phyloP scores from a whole-genome alignment of 1,140 invertebrate genomes.

The Myzus persicae region DNA sequence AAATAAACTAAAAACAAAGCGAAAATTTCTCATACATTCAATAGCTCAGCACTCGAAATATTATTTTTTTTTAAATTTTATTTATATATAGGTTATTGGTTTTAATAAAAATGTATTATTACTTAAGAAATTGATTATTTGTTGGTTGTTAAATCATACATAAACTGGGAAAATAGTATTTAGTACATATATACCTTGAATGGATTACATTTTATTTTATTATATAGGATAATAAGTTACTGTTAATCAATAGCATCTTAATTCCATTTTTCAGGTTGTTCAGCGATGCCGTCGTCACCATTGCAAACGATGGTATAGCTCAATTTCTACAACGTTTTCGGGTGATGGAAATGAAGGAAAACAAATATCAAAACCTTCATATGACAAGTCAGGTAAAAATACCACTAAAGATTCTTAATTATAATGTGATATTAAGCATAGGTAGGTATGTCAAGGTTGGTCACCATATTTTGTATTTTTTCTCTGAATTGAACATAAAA shows the following conservation, averaged over 20 bases:
- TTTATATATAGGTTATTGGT: too few relatives aligned
- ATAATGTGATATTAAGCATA: background rate
- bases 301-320: slow-evolving; percentile 44
- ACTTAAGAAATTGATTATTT: too few relatives aligned
- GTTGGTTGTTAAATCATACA: too few relatives aligned
- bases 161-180: too few relatives aligned
- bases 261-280: slow-evolving; percentile 17
- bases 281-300: slow-evolving; percentile 40
- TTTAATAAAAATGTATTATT: too few relatives aligned
- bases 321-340: background rate
- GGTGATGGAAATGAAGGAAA: background rate
- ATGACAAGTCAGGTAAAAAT: slow-evolving; percentile 46
- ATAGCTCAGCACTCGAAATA: too few relatives aligned
- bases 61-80: too few relatives aligned
- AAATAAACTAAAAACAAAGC: too few relatives aligned
- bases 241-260: background rate
- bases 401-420: background rate
- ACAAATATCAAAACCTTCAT: slow-evolving; percentile 7
- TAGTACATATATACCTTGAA: too few relatives aligned
- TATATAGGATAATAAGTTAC: too few relatives aligned
- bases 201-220: too few relatives aligned
- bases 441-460: background rate
- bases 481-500: background rate
- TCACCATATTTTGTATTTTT: background rate
- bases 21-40: too few relatives aligned